phyloP scores from a whole-genome alignment of 30 jellyfish, hydroid and myxozoan species.

The Chrysaora quinquecirrha region DNA sequence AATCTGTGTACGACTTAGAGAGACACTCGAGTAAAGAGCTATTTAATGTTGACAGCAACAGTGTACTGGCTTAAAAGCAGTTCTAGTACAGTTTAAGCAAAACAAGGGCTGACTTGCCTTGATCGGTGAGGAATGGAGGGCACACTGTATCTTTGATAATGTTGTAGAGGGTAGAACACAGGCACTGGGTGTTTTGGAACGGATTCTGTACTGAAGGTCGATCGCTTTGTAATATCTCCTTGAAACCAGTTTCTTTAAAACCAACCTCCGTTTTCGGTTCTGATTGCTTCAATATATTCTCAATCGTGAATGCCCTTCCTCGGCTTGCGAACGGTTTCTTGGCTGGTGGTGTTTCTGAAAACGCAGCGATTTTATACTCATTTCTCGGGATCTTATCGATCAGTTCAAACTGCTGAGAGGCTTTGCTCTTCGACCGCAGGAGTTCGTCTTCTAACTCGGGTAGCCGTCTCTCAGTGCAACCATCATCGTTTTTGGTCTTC shows the following conservation, averaged over 20 bases:
- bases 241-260: too few relatives aligned
- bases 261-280: slow-evolving; percentile 19
- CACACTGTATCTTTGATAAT: slow-evolving; percentile 29
- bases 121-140: slow-evolving; percentile 46
- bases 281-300: slow-evolving; percentile 46
- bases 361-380: background rate
- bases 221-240: too few relatives aligned
- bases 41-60: slow-evolving; percentile 55
- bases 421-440: background rate
- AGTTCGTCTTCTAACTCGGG: slow-evolving; percentile 18
- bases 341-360: slow-evolving; percentile 34
- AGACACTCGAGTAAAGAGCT: too few relatives aligned
- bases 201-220: slow-evolving; percentile 17
- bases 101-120: slow-evolving; percentile 25
- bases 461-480: slow-evolving; percentile 10
- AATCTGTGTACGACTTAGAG: background rate
- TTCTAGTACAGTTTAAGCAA: slow-evolving; percentile 43
- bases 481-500: slow-evolving; percentile 24
- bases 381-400: slow-evolving; percentile 10
- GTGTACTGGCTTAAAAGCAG: slow-evolving; percentile 57
- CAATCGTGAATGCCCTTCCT: slow-evolving; percentile 55
- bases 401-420: slow-evolving; percentile 9
- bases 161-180: slow-evolving; percentile 35
- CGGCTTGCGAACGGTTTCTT: background rate
- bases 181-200: slow-evolving; percentile 49